Evolutionary conservation across 2,113 vertebrate genomes (phyloP).

Genomic region (Pollimyrus isidori): DNA sequence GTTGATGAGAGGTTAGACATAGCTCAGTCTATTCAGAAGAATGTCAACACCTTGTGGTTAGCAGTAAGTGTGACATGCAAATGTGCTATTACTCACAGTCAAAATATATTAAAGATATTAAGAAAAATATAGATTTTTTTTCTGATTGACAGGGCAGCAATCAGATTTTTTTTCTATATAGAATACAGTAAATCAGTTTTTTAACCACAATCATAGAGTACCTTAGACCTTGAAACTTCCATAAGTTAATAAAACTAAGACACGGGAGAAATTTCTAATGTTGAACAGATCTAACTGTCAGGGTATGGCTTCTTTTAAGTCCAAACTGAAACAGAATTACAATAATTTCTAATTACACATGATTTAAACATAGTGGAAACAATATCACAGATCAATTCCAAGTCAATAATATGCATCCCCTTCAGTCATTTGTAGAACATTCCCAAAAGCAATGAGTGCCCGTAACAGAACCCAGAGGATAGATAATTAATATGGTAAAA

Average conservation of each 20-base stretch:
- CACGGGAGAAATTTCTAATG: neutral
- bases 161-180: neutral
- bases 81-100: slow-evolving; percentile 67
- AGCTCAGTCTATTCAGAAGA: slow-evolving; percentile 96
- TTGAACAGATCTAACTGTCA: neutral
- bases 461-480: neutral
- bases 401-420: neutral
- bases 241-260: neutral
- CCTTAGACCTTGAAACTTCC: neutral
- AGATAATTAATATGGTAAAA: neutral
- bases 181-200: neutral
- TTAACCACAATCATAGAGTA: neutral
- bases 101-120: slow-evolving; percentile 67
- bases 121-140: slow-evolving; percentile 54
- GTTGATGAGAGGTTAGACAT: slow-evolving; percentile 99
- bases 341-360: neutral
- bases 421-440: neutral
- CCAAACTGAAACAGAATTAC: neutral
- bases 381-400: neutral
- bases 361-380: neutral
- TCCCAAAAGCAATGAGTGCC: neutral
- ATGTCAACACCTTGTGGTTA: slow-evolving; percentile 85
- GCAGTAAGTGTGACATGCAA: slow-evolving; percentile 69
- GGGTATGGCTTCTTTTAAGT: neutral
- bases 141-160: slow-evolving; percentile 3